Conservation (phyloP, 2,797 vertebrate genomes). For the Rallus crepitans region DNA sequence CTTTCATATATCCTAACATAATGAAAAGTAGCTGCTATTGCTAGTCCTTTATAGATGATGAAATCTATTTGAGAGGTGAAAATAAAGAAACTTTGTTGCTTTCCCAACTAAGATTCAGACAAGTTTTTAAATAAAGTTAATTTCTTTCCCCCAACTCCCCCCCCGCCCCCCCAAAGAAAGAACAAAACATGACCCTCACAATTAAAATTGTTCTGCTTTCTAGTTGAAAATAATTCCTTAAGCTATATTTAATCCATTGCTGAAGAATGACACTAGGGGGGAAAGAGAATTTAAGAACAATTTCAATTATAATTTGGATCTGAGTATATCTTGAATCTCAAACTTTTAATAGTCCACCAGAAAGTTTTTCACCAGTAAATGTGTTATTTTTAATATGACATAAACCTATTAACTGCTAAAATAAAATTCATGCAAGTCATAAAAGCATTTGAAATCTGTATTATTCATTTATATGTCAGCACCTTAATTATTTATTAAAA, state of each 20-base stretch:
- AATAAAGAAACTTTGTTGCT: not conserved
- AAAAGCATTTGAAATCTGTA: not conserved
- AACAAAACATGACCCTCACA: no score
- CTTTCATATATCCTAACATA: constrained; percentile 27
- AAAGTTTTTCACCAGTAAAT: not conserved
- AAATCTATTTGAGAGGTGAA: not conserved
- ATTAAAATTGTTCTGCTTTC: not conserved
- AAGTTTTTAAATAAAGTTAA: not conserved
- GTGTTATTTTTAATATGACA: not conserved
- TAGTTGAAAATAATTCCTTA: not conserved
- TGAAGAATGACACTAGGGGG: not conserved
- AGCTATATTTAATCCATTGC: not conserved
- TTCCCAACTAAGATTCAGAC: not conserved
- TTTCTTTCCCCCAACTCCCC: not conserved
- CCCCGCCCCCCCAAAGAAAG: no score
- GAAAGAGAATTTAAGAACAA: not conserved
- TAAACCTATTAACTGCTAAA: not conserved
- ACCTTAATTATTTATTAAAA: not conserved
- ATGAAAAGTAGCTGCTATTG: constrained; percentile 7
- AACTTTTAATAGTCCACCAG: not conserved
- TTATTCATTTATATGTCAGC: not conserved
- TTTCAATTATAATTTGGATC: not conserved
- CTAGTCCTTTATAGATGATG: not conserved
- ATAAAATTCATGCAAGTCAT: not conserved
- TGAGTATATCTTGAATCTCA: not conserved